A percentile compares a stretch with the other conserved stretches of the same genome.
Evolutionary conservation across 2,113 vertebrate species (phyloP).

Genomic region (Hystrix cristata): DNA sequence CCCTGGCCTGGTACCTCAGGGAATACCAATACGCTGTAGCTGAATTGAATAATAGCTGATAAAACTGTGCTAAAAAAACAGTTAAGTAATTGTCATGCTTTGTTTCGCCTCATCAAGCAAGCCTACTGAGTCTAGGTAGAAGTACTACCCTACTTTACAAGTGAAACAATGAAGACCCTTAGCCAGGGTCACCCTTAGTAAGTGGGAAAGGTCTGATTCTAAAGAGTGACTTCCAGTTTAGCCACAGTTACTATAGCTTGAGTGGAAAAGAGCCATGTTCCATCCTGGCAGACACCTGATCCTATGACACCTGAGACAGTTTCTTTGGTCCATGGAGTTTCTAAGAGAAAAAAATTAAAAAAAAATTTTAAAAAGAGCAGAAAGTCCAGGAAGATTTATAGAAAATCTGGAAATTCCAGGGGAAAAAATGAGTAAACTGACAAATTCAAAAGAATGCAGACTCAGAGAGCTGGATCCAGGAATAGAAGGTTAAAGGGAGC

Average conservation of each 20-base stretch:
- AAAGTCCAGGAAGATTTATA: neutral
- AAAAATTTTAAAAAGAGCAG: neutral
- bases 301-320: neutral
- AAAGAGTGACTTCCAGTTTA: neutral
- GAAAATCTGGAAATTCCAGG: neutral
- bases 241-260: neutral
- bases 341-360: neutral
- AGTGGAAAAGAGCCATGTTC: neutral
- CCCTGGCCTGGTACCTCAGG: neutral
- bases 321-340: neutral
- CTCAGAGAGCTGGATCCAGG: neutral
- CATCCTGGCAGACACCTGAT: neutral
- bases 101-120: neutral
- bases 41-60: neutral
- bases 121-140: neutral
- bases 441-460: neutral
- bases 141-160: neutral
- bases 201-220: neutral
- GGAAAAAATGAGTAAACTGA: constrained; percentile 41
- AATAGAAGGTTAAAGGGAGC: neutral
- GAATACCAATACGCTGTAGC: neutral
- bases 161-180: neutral
- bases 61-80: neutral
- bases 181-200: neutral
- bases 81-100: neutral